Conservation (phyloP, 2,797 vertebrate genomes). For the Aldrovandia affinis region DNA sequence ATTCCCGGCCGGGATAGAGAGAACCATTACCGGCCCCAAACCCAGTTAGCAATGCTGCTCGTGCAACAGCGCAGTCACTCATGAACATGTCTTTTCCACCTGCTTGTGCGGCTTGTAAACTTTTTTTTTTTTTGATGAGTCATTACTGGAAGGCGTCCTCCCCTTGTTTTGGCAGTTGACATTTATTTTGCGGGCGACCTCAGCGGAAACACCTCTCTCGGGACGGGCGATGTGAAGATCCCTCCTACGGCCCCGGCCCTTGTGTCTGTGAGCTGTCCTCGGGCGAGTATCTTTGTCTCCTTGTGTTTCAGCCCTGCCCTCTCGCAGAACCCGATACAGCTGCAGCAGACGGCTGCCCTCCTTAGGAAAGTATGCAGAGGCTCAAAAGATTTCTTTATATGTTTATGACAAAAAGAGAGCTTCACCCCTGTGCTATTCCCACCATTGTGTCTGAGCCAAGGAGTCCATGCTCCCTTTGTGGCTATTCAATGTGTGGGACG, state of each 20-base stretch:
- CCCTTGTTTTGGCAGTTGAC: neutral
- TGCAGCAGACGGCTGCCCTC: conserved; percentile 22
- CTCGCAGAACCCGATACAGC: conserved; percentile 21
- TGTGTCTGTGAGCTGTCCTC: conserved; percentile 10
- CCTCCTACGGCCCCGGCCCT: neutral
- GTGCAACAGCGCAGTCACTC: neutral
- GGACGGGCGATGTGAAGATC: conserved; percentile 12
- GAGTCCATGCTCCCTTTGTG: conserved; percentile 18
- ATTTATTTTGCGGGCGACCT: neutral
- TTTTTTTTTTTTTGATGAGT: neutral
- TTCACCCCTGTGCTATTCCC: conserved; percentile 19
- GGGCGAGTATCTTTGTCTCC: conserved; percentile 14
- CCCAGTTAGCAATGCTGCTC: neutral
- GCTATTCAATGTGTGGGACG: conserved; percentile 5
- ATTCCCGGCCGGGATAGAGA: conserved; percentile 1
- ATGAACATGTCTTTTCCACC: neutral
- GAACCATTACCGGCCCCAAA: neutral
- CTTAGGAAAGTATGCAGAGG: conserved; percentile 28
- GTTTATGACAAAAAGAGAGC: conserved; percentile 5
- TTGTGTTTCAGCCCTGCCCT: conserved; percentile 13
- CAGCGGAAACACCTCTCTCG: conserved; percentile 11
- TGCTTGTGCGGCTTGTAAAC: neutral
- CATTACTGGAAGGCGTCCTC: neutral
- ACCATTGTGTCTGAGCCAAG: neutral
- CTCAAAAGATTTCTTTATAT: conserved; percentile 12